Base-by-base conservation (phyloP, 2,797 vertebrate species). In the Melanotaenia parkinsoni region DNA sequence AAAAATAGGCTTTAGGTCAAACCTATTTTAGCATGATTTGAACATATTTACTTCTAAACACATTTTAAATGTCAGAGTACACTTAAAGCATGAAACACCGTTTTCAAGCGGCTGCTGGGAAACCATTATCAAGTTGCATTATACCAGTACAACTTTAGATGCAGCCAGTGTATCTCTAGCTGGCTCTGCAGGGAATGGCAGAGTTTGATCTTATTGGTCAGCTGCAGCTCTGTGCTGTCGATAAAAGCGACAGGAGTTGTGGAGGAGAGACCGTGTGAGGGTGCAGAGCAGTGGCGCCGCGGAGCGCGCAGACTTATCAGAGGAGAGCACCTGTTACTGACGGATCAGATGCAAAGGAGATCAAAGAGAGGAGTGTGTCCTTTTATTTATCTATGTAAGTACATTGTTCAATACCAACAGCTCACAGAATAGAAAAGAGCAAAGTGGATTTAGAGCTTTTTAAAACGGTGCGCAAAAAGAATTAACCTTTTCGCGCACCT, bases 191-290 rank as follows among this genome's bases (percentile, higher is more conserved):
- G 78, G 53, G 38, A 68, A n/a, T 37, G 62, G 28, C 75, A 51
- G 57, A 47, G 81, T 74, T 76, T 70, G 72, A 76, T 94, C 85
- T 89, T 64, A 94, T 94, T 94, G 93, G 93, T 84, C 88, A 81
- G 86, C 76, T 50, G 74, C 73, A 63, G 85, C 79, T 45, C 54
- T 58, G 76, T 62, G 81, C 54, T 47, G 78, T 22, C 33, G 89
- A 93, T 93, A 93, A 91, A 94, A 72, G 14, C 26, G 32, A 51
- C 82, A 7, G 63, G 43, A 12, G 63, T 71, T 73, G 22, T 30
- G 85, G 69, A 72, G 80, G 80, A 0, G 78, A 90, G 83, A 89
- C 62, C 0, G 82, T 58, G 8, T 63, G 78, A 79, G 67, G 58
- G 82, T 80, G 83, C 88, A 86, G 71, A 78, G 87, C 62, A 51